phyloP scores from a whole-genome alignment of 2,888 invertebrate genomes.

The Agrochola litura region DNA sequence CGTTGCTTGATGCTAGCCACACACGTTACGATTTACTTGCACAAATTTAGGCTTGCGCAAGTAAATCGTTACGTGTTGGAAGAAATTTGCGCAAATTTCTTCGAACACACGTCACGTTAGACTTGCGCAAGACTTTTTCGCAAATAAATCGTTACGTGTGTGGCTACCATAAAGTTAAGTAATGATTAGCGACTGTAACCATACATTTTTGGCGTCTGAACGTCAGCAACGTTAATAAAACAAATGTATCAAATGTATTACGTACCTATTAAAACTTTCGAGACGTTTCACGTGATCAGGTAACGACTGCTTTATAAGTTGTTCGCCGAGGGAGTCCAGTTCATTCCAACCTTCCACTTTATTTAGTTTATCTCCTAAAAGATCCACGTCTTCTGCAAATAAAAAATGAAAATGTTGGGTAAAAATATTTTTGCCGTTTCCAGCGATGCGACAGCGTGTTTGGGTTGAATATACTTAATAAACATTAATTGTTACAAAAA shows the following conservation, averaged over 20 bases:
- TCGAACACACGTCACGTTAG: too few species aligned
- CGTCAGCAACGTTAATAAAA: too few species aligned
- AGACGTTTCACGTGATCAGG: slow-evolving; percentile 85
- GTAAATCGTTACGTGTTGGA: too few species aligned
- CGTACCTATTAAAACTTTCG: slow-evolving; percentile 83
- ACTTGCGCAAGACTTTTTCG: too few species aligned
- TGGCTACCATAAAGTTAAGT: too few species aligned
- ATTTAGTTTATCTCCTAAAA: slow-evolving; percentile 75
- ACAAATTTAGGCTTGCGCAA: too few species aligned
- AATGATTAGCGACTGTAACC: too few species aligned
- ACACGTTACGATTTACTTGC: too few species aligned
- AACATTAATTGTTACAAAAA: neutral
- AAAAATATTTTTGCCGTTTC: neutral
- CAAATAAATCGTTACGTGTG: too few species aligned
- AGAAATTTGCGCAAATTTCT: too few species aligned
- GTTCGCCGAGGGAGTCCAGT: slow-evolving; percentile 95
- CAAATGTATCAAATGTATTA: neutral
- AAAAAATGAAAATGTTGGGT: slow-evolving; percentile 17
- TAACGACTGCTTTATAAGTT: slow-evolving; percentile 93
- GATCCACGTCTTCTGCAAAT: slow-evolving; percentile 81
- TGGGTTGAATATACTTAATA: neutral
- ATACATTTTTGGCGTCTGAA: too few species aligned
- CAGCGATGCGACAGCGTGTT: neutral
- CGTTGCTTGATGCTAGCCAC: too few species aligned
- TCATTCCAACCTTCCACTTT: slow-evolving; percentile 92